Base-by-base conservation (phyloP, 1,140 invertebrate genomes). In the Pseudomyrmex dendroicus region DNA sequence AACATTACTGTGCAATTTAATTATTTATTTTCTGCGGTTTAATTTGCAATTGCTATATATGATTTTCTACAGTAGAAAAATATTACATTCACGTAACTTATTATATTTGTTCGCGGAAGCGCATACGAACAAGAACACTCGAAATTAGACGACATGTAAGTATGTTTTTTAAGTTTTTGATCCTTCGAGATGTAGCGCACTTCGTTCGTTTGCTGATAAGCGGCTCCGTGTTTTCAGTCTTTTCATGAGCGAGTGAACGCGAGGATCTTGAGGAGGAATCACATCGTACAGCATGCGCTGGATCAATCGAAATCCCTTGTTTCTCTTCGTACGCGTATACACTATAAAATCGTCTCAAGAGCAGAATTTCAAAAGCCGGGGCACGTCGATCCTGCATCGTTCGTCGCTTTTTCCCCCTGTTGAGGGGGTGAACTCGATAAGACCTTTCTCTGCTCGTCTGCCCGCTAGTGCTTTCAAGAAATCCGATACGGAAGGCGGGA, bases 401-500 rank as follows among this genome's bases (percentile, higher is more conserved):
- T 35, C 77, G 74, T 48, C 35, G 72, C 85, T 48, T 35, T 35
- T 35, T 22, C 13, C 10, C 22, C 20, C 22, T 44, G 57, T 20
- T 22, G 7, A 64, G 15, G 22, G 61, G 59, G 57, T 17, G 76
- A 87, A 85, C 86, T 64, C 83, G 78, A 63, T 62, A 85, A 74
- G 83, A 88, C 73, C 67, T 74, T 73, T 50, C 78, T 61, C 15
- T 54, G 56, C 46, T 25, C 25, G 52, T 56, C 59, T 56, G 72
- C 44, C 63, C 62, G 61, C 44, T 56, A 59, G 48, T 56, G 86
- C 77, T 88, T 87, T 82, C 77, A 66, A 88, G 80, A 89, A 88
- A 88, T 88, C 70, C 87, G 87, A 89, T 89, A 89, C 84, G 72
- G 35, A 85, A 77, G 73, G 67, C 35, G 84, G 86, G 86, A 86